These are phyloP conservation scores for Caprella mutica DNA, from an alignment of 2,888 invertebrate species.

Conservation along the genomic window DNA sequence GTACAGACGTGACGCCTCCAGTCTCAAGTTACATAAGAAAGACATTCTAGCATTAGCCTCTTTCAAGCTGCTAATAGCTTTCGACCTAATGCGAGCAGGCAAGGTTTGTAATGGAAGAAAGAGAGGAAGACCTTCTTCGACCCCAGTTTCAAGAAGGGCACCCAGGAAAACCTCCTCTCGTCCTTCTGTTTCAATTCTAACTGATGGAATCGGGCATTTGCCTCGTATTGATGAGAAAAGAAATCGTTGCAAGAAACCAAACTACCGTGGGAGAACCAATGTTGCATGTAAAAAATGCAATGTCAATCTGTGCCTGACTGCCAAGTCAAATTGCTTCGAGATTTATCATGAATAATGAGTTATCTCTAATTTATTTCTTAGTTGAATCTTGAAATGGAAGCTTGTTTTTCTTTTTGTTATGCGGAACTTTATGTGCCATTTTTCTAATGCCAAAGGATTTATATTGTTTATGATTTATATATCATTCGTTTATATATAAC, in stretches of 20 bases:
- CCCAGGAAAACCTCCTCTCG: neutral
- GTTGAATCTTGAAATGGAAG: no score
- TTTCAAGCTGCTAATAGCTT: neutral
- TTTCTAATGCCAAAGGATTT: no score
- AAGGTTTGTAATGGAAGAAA: no score
- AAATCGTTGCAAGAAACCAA: neutral
- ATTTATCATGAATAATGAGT: neutral
- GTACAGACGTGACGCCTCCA: neutral
- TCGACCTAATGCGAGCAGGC: neutral
- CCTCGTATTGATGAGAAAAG: neutral
- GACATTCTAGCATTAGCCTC: neutral
- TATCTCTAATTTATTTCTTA: no score
- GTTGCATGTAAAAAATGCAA: conserved; percentile 6
- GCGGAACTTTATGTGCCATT: no score
- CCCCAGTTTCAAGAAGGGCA: no score
- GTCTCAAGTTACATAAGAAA: neutral
- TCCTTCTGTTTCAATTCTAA: neutral
- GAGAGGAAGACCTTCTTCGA: no score
- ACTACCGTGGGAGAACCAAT: conserved; percentile 1
- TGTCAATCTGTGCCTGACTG: conserved; percentile 1
- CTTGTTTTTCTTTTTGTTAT: no score
- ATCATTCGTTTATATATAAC: no score
- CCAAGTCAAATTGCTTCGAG: conserved; percentile 1
- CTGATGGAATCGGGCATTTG: neutral
- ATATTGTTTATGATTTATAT: no score